These are phyloP conservation scores for Marronus borbonicus DNA, from an alignment of 2,888 invertebrate species.

Conservation along the genomic window DNA sequence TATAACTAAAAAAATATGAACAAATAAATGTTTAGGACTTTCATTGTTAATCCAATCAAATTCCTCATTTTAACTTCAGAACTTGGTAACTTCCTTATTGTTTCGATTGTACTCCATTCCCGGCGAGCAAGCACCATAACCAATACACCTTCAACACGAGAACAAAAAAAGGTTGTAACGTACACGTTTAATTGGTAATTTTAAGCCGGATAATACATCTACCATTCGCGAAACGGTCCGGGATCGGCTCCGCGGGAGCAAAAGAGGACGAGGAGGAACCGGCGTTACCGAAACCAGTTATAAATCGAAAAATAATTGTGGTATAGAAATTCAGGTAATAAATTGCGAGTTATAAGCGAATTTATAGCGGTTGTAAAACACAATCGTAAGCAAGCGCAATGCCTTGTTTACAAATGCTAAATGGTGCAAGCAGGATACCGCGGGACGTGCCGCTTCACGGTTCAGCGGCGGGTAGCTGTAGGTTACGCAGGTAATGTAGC, in stretches of 20 bases:
- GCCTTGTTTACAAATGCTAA: conserved; percentile 43
- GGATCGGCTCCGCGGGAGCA: background rate
- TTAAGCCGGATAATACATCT: conserved; percentile 39
- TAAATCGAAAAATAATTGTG: conserved; percentile 53
- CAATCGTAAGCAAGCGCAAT: conserved; percentile 43
- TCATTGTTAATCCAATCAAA: too few species aligned
- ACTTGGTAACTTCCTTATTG: too few species aligned
- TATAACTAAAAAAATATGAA: too few species aligned
- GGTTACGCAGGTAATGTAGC: too few species aligned
- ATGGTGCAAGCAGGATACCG: conserved; percentile 21
- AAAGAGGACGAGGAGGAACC: conserved; percentile 1
- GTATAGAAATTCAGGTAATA: conserved; percentile 51
- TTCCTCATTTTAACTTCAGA: too few species aligned
- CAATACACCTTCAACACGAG: background rate
- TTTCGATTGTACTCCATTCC: too few species aligned
- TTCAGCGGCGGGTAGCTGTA: too few species aligned
- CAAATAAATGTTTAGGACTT: too few species aligned
- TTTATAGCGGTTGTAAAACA: conserved; percentile 51
- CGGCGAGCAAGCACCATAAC: background rate
- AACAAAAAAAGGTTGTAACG: conserved; percentile 6
- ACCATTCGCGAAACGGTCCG: background rate
- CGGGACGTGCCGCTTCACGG: conserved; percentile 17
- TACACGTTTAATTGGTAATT: conserved; percentile 38
- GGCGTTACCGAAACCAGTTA: conserved; percentile 44
- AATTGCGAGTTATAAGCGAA: conserved; percentile 52